A percentile compares a stretch with the other conserved stretches of the same genome.
Conservation (phyloP, 2,888 invertebrate genomes). For the Petrolisthes cinctipes region DNA sequence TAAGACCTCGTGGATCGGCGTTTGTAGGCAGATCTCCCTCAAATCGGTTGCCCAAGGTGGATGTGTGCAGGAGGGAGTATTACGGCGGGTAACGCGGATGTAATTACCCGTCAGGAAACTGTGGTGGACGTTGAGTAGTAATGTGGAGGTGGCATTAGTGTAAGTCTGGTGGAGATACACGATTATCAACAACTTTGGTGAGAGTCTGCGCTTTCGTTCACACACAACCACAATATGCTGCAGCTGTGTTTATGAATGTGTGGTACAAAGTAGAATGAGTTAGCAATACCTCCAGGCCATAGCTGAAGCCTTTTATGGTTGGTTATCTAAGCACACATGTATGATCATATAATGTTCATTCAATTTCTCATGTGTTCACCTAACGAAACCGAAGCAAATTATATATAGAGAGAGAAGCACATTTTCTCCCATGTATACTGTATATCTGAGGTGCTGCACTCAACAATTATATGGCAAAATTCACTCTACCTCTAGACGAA, state of each 20-base stretch:
- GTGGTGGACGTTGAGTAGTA: not conserved
- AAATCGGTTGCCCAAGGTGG: not conserved
- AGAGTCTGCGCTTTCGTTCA: no score
- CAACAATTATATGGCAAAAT: no score
- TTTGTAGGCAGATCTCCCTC: not conserved
- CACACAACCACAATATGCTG: no score
- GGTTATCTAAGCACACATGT: conserved; percentile 2
- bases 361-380: no score
- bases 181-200: no score
- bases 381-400: no score
- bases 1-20: not conserved
- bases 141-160: not conserved
- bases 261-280: no score
- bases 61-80: not conserved
- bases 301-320: conserved; percentile 13
- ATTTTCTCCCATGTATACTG: no score
- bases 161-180: not conserved
- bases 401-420: no score
- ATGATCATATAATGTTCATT: not conserved
- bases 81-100: not conserved
- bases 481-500: no score
- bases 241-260: no score
- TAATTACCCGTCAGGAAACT: not conserved
- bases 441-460: no score
- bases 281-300: not conserved